phyloP scores from a whole-genome alignment of 2,797 vertebrate genomes.

The Hyperoplus lanceolatus region DNA sequence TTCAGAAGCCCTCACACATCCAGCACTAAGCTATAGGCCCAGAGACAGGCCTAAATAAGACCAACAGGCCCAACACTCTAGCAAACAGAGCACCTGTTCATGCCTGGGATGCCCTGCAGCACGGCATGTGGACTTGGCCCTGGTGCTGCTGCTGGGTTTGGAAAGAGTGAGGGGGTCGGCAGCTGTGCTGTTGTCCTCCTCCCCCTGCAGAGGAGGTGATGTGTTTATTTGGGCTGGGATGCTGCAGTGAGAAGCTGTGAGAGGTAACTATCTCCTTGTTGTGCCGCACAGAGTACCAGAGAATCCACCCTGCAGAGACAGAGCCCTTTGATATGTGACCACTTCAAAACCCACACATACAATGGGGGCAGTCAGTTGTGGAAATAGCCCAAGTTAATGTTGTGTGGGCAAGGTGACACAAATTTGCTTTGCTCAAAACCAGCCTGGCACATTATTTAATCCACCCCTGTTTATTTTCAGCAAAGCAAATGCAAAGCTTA shows the following conservation, averaged over 20 bases:
- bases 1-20: constrained; percentile 71
- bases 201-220: constrained; percentile 78
- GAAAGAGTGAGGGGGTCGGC: constrained; percentile 66
- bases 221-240: constrained; percentile 84
- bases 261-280: constrained; percentile 80
- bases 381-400: constrained; percentile 74
- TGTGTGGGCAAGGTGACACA: constrained; percentile 74
- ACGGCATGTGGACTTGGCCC: constrained; percentile 70
- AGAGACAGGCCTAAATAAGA: constrained; percentile 56
- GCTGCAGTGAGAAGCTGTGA: constrained; percentile 74
- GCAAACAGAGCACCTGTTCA: constrained; percentile 75
- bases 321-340: constrained; percentile 83
- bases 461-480: constrained; percentile 30
- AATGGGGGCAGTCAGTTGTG: constrained; percentile 79
- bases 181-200: constrained; percentile 74
- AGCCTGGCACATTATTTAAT: constrained; percentile 51
- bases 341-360: constrained; percentile 76
- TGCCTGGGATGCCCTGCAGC: constrained; percentile 76
- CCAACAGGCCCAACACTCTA: constrained; percentile 55
- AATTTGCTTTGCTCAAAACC: constrained; percentile 61
- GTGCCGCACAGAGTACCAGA: constrained; percentile 73
- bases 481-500: constrained; percentile 42
- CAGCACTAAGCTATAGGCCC: constrained; percentile 62
- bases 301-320: constrained; percentile 81
- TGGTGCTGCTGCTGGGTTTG: constrained; percentile 48